These are phyloP conservation scores for Vombatus ursinus DNA, from an alignment of 2,113 vertebrate genomes.

Conservation along the genomic window DNA sequence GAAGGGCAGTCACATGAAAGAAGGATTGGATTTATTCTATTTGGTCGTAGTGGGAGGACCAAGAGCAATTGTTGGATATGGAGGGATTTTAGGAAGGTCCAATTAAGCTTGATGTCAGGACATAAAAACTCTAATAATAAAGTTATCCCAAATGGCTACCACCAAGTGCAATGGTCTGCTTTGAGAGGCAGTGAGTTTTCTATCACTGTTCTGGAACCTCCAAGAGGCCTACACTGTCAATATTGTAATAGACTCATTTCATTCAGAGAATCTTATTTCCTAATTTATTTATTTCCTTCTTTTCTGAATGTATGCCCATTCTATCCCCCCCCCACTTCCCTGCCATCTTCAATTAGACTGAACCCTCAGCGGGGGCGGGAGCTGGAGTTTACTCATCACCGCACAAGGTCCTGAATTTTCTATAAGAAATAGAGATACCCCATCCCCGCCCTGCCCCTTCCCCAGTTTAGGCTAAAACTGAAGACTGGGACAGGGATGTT, in stretches of 20 bases:
- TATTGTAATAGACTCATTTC: neutral
- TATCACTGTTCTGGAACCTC: neutral
- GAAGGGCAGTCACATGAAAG: neutral
- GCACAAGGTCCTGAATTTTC: neutral
- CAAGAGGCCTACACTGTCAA: neutral
- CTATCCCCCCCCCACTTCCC: neutral
- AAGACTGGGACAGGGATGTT: neutral
- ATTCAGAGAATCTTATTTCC: neutral
- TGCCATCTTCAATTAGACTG: neutral
- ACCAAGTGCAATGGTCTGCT: neutral
- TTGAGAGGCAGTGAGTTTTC: neutral
- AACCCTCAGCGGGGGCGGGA: neutral
- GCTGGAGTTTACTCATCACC: neutral
- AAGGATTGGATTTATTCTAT: neutral
- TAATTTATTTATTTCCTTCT: neutral
- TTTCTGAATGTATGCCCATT: neutral
- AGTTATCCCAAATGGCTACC: neutral
- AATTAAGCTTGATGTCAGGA: neutral
- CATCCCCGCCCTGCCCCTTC: fast-evolving
- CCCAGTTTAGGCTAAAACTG: neutral
- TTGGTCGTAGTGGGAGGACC: neutral
- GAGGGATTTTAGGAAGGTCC: neutral
- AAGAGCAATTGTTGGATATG: neutral
- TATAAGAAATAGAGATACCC: neutral
- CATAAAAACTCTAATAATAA: neutral